These are phyloP conservation scores for Nephrotoma guestfalica DNA, from an alignment of 2,888 invertebrate genomes.

Conservation along the genomic window DNA sequence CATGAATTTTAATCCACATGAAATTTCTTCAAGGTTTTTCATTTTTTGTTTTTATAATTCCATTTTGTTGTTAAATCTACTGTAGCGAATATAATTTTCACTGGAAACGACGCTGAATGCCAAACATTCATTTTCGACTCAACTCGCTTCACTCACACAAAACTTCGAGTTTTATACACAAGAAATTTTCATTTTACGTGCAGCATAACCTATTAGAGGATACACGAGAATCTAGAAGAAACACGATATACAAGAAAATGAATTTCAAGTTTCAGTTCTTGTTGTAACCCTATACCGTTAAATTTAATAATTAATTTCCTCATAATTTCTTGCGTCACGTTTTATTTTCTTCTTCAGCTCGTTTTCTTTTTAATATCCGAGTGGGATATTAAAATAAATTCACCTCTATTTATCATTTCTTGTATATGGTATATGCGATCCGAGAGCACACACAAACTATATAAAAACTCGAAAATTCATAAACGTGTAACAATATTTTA, in stretches of 20 bases:
- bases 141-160: background rate
- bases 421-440: background rate
- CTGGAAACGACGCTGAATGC: background rate
- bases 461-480: background rate
- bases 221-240: background rate
- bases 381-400: background rate
- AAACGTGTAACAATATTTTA: background rate
- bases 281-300: background rate
- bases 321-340: background rate
- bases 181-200: background rate
- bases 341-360: background rate
- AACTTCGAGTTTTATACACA: background rate
- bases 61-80: background rate
- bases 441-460: background rate
- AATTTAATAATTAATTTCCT: background rate
- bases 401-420: background rate
- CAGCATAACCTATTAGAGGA: background rate
- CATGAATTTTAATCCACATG: background rate
- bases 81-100: background rate
- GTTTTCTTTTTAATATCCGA: background rate
- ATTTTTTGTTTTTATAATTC: background rate
- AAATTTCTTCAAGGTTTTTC: background rate
- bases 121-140: background rate
- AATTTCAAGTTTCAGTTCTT: background rate
- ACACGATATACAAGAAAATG: background rate